Percentiles rank a stretch among this genome's conserved stretches.
Evolutionary conservation across 2,113 vertebrate genomes (phyloP).

Genomic region (Bos indicus): DNA sequence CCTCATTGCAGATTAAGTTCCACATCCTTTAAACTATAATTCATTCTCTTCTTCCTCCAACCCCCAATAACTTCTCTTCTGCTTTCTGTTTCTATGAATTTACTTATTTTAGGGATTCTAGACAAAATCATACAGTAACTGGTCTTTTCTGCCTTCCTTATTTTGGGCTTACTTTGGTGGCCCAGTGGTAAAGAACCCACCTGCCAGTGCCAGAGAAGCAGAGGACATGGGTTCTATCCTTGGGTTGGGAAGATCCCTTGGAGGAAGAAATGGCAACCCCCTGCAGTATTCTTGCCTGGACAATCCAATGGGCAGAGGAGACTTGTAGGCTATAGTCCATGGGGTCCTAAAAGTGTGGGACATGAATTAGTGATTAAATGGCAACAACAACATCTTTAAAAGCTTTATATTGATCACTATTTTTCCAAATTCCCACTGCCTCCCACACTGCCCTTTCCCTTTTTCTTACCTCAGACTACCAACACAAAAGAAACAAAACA

Average conservation of each 20-base stretch:
- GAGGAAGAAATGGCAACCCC: neutral
- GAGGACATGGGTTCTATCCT: neutral
- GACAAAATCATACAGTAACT: neutral
- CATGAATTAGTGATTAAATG: accelerated
- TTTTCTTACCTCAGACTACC: neutral
- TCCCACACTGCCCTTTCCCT: neutral
- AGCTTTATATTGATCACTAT: neutral
- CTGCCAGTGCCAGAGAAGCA: neutral
- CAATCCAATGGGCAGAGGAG: neutral
- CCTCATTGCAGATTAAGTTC: neutral
- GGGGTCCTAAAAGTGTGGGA: neutral
- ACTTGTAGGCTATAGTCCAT: neutral
- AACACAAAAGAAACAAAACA: neutral
- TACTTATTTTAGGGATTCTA: neutral
- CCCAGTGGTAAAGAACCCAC: neutral
- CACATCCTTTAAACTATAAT: neutral
- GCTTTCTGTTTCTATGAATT: neutral
- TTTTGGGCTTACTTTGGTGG: neutral
- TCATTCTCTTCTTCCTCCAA: no score
- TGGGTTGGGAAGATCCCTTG: neutral
- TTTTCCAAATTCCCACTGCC: neutral
- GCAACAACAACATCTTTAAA: neutral
- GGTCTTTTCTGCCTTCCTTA: neutral
- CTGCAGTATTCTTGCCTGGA: neutral
- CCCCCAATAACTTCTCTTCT: neutral